These are phyloP conservation scores for Protonibea diacanthus DNA, from an alignment of 2,797 vertebrate genomes.

Conservation along the genomic window DNA sequence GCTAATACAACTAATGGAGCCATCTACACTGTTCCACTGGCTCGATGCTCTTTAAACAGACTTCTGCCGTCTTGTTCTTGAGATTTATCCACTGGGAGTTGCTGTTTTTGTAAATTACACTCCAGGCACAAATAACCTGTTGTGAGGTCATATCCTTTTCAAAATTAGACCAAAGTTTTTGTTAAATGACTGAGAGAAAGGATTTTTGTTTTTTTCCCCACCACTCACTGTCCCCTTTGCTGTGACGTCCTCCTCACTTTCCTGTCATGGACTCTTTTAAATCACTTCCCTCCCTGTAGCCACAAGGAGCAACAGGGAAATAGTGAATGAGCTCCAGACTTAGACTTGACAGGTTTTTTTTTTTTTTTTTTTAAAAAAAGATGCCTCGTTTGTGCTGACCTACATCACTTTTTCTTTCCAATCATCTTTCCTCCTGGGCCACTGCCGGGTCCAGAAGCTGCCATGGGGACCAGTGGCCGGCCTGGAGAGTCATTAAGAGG, in stretches of 20 bases:
- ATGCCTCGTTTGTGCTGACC: slow-evolving; percentile 81
- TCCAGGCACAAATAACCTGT: slow-evolving; percentile 5
- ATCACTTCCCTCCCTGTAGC: slow-evolving; percentile 58
- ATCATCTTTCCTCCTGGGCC: slow-evolving; percentile 71
- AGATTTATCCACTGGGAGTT: slow-evolving; percentile 48
- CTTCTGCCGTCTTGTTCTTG: slow-evolving; percentile 23
- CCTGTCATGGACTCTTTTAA: slow-evolving; percentile 57
- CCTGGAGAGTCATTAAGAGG: slow-evolving; percentile 67
- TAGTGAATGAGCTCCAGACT: slow-evolving; percentile 73
- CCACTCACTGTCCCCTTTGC: slow-evolving; percentile 44
- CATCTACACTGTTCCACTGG: slow-evolving; percentile 56
- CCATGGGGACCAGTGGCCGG: slow-evolving; percentile 52
- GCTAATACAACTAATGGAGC: slow-evolving; percentile 79
- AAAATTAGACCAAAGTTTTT: slow-evolving; percentile 23
- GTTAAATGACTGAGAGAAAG: slow-evolving; percentile 21
- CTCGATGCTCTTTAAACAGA: slow-evolving; percentile 53
- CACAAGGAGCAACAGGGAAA: slow-evolving; percentile 52
- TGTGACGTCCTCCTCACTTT: slow-evolving; percentile 26
- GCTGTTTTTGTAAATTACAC: slow-evolving; percentile 45
- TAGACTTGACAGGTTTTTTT: slow-evolving; percentile 71
- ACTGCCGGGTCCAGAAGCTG: slow-evolving; percentile 52
- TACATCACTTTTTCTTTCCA: slow-evolving; percentile 80
- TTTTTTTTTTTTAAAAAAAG: slow-evolving; percentile 42
- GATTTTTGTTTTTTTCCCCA: neutral
- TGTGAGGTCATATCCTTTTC: neutral